Percentiles rank a stretch among this genome's conserved stretches.
Conservation (phyloP, 37 sponge, comb jelly and placozoan species). For the Lycopodina hypogea region DNA sequence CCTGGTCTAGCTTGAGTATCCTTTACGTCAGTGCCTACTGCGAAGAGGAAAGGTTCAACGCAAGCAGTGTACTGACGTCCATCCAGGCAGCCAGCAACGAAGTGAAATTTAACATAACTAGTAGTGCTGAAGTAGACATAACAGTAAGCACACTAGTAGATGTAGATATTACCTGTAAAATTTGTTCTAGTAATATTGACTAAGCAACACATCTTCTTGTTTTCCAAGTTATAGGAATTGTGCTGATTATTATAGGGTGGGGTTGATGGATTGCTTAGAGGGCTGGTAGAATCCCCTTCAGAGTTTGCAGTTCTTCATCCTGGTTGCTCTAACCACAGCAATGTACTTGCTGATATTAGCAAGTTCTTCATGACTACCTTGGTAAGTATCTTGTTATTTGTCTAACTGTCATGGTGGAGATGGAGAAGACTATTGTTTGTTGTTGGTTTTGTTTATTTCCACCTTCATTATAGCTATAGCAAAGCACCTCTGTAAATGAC, state of each 20-base stretch:
- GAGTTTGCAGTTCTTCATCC: constrained; percentile 6
- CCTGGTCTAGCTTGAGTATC: too few species aligned
- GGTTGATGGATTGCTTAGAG: neutral
- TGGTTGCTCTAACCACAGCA: neutral
- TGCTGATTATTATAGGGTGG: neutral
- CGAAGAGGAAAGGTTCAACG: neutral
- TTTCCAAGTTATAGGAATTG: neutral
- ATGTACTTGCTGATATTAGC: neutral
- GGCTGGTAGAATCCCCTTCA: constrained; percentile 2
- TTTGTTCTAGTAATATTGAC: neutral
- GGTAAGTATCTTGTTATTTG: neutral
- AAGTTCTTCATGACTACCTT: constrained; percentile 1
- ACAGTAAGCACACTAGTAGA: neutral
- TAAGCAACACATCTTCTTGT: neutral
- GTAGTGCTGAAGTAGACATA: neutral
- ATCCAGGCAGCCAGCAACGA: neutral
- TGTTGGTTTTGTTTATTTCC: too few species aligned
- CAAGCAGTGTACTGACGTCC: neutral
- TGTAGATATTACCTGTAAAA: neutral
- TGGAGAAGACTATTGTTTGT: too few species aligned
- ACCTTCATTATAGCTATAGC: too few species aligned
- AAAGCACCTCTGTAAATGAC: too few species aligned
- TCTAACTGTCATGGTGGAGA: neutral
- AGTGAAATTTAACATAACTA: neutral
- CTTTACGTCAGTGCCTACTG: neutral